These are phyloP conservation scores for Drosophila kepulauana DNA, from an alignment of 1,140 invertebrate genomes.

Conservation along the genomic window DNA sequence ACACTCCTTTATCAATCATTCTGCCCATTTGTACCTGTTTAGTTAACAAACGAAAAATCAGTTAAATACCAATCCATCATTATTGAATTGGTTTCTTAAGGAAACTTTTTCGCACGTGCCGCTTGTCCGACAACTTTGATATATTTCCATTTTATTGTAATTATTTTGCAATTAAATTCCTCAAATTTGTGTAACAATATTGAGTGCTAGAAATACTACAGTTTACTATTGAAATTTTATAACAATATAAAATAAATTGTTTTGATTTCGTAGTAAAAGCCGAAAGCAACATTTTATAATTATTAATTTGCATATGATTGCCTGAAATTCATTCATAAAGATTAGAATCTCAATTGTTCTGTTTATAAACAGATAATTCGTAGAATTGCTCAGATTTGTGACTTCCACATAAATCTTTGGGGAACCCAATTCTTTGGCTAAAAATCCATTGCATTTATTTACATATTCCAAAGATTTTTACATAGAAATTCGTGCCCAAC, in stretches of 20 bases:
- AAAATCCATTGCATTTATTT: neutral
- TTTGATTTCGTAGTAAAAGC: too few species aligned
- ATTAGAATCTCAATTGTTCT: neutral
- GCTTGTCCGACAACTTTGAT: constrained; percentile 3
- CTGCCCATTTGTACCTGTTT: too few species aligned
- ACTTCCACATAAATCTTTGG: neutral
- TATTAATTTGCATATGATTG: too few species aligned
- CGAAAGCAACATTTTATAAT: too few species aligned
- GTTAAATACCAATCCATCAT: constrained; percentile 9
- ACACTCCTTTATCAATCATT: neutral
- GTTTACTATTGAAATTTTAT: neutral
- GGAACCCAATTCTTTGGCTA: neutral
- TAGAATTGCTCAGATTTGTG: neutral
- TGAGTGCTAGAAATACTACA: neutral
- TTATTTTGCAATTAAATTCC: too few species aligned
- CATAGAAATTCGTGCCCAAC: neutral
- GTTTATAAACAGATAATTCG: neutral
- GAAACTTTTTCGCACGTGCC: constrained; percentile 9
- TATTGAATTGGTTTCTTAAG: neutral
- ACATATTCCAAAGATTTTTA: constrained; percentile 14
- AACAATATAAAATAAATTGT: neutral
- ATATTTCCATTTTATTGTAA: neutral
- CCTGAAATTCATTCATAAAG: too few species aligned
- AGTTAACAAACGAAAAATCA: neutral
- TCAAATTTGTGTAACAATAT: too few species aligned